Percentiles rank a stretch among this genome's conserved stretches.
phyloP scores from a whole-genome alignment of 2,888 invertebrate genomes.

The Agrilus biguttatus region DNA sequence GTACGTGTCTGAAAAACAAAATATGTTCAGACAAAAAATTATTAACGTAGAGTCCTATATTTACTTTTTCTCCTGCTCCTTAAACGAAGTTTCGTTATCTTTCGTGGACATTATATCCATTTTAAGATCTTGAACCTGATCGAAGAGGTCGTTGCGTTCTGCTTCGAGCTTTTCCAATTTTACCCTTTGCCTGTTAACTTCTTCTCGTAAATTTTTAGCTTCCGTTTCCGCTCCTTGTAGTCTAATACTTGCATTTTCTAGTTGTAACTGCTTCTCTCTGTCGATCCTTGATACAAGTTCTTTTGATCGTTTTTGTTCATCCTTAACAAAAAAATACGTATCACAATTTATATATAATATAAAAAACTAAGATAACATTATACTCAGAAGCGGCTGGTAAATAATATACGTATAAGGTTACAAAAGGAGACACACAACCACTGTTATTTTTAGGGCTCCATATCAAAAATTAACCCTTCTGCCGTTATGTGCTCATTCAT shows the following conservation, averaged over 20 bases:
- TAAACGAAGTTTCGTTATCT: conserved; percentile 27
- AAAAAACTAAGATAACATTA: too few species aligned
- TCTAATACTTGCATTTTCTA: conserved; percentile 61
- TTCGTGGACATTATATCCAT: conserved; percentile 35
- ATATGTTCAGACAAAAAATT: not conserved
- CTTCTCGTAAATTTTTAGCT: conserved; percentile 47
- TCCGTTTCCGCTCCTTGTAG: conserved; percentile 56
- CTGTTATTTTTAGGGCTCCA: too few species aligned
- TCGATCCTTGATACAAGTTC: conserved; percentile 73
- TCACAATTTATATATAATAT: too few species aligned
- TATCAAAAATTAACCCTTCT: too few species aligned
- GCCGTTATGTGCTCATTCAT: too few species aligned
- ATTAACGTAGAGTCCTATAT: not conserved
- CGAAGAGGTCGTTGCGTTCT: conserved; percentile 38
- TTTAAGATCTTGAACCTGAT: conserved; percentile 38
- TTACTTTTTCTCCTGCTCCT: conserved; percentile 28
- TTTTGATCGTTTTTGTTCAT: conserved; percentile 74
- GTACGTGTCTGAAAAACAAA: conserved; percentile 30
- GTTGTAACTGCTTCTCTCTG: conserved; percentile 64
- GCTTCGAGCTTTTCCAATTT: conserved; percentile 47
- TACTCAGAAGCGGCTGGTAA: too few species aligned
- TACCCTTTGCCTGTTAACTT: conserved; percentile 46
- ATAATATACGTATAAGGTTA: too few species aligned
- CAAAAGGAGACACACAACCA: too few species aligned
- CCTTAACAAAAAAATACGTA: conserved; percentile 32